Base-by-base conservation (phyloP, 2,797 vertebrate genomes). In the Molossus alvarezi region DNA sequence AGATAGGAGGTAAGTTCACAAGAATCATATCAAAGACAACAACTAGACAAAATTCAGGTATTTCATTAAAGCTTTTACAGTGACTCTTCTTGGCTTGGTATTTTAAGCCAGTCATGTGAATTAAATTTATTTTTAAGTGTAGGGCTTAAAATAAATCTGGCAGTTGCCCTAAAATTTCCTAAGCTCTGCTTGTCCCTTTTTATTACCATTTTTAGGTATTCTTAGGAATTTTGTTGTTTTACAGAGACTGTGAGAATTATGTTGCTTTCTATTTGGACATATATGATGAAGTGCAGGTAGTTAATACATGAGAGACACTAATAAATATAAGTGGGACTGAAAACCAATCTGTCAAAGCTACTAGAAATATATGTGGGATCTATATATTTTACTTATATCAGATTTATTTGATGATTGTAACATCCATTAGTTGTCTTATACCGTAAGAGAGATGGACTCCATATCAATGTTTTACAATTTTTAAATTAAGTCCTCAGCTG, bases 151-250 rank as follows among this genome's bases (percentile, higher is more conserved):
- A 97, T 97, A 97, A 96, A 97, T 97, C 94, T 96, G 95, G 96
- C 97, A 95, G 67, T 96, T 95, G 73, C 82, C 87, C 76, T 88
- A 87, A 97, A 96, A 96, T 96, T 95, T 95, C 37, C 83, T 96
- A 98, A 97, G 88, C 76, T 29, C 83, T 90, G 80, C 86, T 93
- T 95, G 96, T 97, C 62, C 92, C 94, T 93, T 95, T 92, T 94
- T 83, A 97, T 96, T 97, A 95, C 97, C 97, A 97, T 97, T 98
- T 98, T 98, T 95, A 98, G 97, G 95, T 97, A 97, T 95, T 94
- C 79, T 88, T 95, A 73, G 58, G 95, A 96, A 96, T 96, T 95
- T 92, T 97, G 95, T 96, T 96, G 86, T 94, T 95, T 94, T 83
- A 91, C 75, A 85, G 69, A 97, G 96, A 94, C 58, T 89, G 45